Base-by-base conservation (phyloP, 2,888 invertebrate species). In the Microctonus aethiopoides region DNA sequence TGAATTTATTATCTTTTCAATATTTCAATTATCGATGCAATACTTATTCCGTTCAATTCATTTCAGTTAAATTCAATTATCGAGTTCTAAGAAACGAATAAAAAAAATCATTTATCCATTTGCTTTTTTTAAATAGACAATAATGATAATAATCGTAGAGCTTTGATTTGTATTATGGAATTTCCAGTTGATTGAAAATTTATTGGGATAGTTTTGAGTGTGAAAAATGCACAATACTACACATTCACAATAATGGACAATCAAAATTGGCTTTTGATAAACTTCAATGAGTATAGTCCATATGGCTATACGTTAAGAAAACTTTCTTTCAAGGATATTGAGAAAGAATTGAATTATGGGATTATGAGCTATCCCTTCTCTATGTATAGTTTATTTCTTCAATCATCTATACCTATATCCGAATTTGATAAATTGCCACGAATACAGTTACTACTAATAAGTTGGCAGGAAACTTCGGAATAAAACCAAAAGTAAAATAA, bases 291-390 rank as follows among this genome's bases (percentile, higher is more conserved):
- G n/a, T n/a, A n/a, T 74, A 71, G 76, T 72, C 72, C 74, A 76
- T 72, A 67, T n/a, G 71, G 13, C n/a, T 22, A 13, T n/a, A 64
- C 64, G 24, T 34, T 36, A 71, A 57, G 78, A 76, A 80, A 84
- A 83, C 80, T 82, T 83, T 82, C 78, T 80, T 80, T 75, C 46
- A 51, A 79, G 77, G 78, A 78, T 79, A 87, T 86, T 85, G 84
- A 86, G 81, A 81, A 79, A 78, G 80, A 84, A 84, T 84, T 85
- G 84, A 87, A 81, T 86, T 86, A 86, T 82, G 77, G 77, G 75
- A 79, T 71, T 77, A 73, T 78, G 76, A 69, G 68, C 4, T 57
- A 4, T 5, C 16, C 16, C 51, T 11, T 13, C n/a, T n/a, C n/a
- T n/a, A n/a, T n/a, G n/a, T n/a, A 36, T 26, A 7, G 46, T 57